A percentile compares a stretch with the other conserved stretches of the same genome.
Conservation (phyloP, 2,797 vertebrate species). For the Coregonus suidteri region DNA sequence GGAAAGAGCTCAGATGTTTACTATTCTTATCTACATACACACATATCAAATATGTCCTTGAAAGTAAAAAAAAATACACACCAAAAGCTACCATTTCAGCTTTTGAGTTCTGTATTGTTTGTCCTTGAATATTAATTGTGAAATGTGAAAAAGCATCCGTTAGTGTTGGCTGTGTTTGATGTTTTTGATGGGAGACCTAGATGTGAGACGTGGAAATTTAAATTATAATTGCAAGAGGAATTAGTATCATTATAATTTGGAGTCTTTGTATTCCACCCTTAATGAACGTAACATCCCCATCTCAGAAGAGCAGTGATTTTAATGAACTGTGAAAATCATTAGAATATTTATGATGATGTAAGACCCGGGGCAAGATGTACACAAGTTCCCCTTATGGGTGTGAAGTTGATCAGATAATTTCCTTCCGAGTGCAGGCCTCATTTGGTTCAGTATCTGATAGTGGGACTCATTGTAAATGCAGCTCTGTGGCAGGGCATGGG, state of each 20-base stretch:
- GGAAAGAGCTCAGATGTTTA: constrained; percentile 65
- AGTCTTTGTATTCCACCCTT: constrained; percentile 71
- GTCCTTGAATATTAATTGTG: constrained; percentile 77
- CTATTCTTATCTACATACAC: constrained; percentile 62
- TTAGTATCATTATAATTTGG: constrained; percentile 71
- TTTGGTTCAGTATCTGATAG: constrained; percentile 55
- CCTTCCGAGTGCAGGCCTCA: constrained; percentile 68
- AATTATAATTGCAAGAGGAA: constrained; percentile 74
- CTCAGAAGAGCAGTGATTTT: constrained; percentile 66
- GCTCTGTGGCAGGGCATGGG: constrained; percentile 19
- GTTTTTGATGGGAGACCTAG: constrained; percentile 71
- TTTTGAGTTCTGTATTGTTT: constrained; percentile 69
- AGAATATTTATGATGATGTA: constrained; percentile 78
- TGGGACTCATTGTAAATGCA: constrained; percentile 19
- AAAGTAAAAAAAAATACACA: constrained; percentile 48
- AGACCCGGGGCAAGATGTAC: constrained; percentile 75
- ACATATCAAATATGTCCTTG: constrained; percentile 70
- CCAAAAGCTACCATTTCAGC: constrained; percentile 55
- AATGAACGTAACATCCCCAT: constrained; percentile 67
- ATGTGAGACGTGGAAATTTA: constrained; percentile 73
- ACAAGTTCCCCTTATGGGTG: constrained; percentile 76
- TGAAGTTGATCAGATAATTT: constrained; percentile 77
- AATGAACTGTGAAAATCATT: constrained; percentile 71
- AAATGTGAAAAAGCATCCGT: constrained; percentile 66
- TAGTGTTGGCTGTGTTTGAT: constrained; percentile 68